phyloP scores from a whole-genome alignment of 2,888 invertebrate species.

The Desoria tigrina region DNA sequence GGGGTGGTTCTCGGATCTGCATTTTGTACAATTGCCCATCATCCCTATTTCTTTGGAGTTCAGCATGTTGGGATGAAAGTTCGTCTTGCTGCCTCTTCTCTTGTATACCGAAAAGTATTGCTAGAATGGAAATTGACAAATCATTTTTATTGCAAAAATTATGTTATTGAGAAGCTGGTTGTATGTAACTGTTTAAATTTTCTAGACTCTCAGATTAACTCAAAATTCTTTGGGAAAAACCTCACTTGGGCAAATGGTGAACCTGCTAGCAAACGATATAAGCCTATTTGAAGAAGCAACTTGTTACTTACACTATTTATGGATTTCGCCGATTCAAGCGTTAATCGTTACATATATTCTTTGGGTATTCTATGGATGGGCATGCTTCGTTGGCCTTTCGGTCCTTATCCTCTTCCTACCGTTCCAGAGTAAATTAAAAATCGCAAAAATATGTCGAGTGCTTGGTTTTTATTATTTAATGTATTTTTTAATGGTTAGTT shows the following conservation, averaged over 20 bases:
- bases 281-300: constrained; percentile 87
- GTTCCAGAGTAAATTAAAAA: constrained; percentile 75
- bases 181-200: neutral
- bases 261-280: constrained; percentile 93
- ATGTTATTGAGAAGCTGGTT: neutral
- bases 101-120: constrained; percentile 80
- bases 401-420: constrained; percentile 79
- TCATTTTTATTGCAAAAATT: too few relatives aligned
- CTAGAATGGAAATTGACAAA: constrained; percentile 31
- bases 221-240: constrained; percentile 81
- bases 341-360: constrained; percentile 76
- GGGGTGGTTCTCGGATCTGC: constrained; percentile 54
- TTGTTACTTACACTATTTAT: constrained; percentile 84
- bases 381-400: constrained; percentile 73
- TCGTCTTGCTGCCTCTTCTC: constrained; percentile 76
- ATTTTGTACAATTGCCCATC: constrained; percentile 58
- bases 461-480: neutral
- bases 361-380: constrained; percentile 72
- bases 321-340: constrained; percentile 85
- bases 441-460: neutral
- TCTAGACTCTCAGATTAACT: constrained; percentile 71
- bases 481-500: neutral
- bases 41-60: constrained; percentile 61
- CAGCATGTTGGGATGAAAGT: constrained; percentile 76
- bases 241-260: constrained; percentile 88